phyloP scores from a whole-genome alignment of 2,113 vertebrate species.

The Leucoraja erinaceus region DNA sequence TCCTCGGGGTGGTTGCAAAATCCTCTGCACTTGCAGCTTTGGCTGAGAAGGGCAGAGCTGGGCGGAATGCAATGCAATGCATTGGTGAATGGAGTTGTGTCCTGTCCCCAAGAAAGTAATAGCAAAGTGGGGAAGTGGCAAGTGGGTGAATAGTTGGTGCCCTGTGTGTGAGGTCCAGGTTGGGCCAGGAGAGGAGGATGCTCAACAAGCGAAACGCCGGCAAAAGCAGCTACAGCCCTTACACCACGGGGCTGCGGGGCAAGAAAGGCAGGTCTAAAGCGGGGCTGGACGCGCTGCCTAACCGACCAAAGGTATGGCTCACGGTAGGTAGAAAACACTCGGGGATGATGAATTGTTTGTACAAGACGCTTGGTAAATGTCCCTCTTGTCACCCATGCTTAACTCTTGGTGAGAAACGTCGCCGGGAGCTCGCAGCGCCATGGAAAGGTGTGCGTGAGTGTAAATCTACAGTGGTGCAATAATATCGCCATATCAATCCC shows the following conservation, averaged over 20 bases:
- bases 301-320: slow-evolving; percentile 57
- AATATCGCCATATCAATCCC: background rate
- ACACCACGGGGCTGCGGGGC: slow-evolving; percentile 51
- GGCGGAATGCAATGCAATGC: background rate
- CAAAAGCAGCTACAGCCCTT: slow-evolving; percentile 68
- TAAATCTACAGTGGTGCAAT: background rate
- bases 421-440: background rate
- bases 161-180: background rate
- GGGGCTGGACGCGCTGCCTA: slow-evolving; percentile 61
- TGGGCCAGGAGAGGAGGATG: slow-evolving; percentile 42
- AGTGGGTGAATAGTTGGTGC: background rate
- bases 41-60: too few relatives aligned
- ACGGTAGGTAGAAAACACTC: slow-evolving; percentile 57
- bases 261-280: slow-evolving; percentile 50
- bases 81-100: background rate
- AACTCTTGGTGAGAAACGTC: background rate
- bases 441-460: too few relatives aligned
- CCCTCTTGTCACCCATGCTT: background rate
- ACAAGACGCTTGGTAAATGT: background rate
- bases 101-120: background rate
- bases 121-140: background rate
- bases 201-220: slow-evolving; percentile 43
- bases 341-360: background rate
- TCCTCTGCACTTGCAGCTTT: background rate
- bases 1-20: slow-evolving; percentile 6